A percentile compares a stretch with the other conserved stretches of the same genome.
phyloP scores from a whole-genome alignment of 2,888 invertebrate genomes.

The Chloroclystis v-ata region DNA sequence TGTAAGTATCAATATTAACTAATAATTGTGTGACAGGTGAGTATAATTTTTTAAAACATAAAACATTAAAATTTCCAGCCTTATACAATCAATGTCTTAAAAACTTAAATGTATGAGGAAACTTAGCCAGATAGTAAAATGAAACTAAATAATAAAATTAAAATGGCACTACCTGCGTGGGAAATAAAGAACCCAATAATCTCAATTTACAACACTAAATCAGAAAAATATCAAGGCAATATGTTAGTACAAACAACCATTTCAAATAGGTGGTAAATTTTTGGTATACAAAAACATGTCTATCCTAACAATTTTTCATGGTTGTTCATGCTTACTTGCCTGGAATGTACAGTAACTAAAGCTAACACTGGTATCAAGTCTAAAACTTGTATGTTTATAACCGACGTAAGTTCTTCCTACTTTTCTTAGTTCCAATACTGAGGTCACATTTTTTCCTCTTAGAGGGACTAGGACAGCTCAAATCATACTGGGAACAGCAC shows the following conservation, averaged over 20 bases:
- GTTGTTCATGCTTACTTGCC: slow-evolving; percentile 32
- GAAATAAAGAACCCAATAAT: slow-evolving; percentile 26
- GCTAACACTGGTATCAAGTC: slow-evolving; percentile 44
- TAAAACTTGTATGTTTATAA: slow-evolving; percentile 43
- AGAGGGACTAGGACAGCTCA: slow-evolving; percentile 71
- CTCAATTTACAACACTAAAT: slow-evolving; percentile 27
- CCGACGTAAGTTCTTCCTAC: slow-evolving; percentile 64
- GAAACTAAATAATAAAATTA: slow-evolving; percentile 18
- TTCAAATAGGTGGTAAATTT: too few relatives aligned
- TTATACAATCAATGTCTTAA: slow-evolving; percentile 23
- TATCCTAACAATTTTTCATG: not conserved
- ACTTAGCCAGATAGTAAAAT: slow-evolving; percentile 8
- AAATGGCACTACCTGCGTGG: slow-evolving; percentile 28
- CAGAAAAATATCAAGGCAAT: too few relatives aligned
- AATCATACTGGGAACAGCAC: slow-evolving; percentile 60
- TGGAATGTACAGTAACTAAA: slow-evolving; percentile 53
- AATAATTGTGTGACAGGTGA: slow-evolving; percentile 6
- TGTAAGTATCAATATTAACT: slow-evolving; percentile 9
- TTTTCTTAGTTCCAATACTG: slow-evolving; percentile 62
- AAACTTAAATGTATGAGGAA: slow-evolving; percentile 22
- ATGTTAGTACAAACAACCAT: not conserved
- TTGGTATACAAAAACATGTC: too few relatives aligned
- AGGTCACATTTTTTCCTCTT: slow-evolving; percentile 62
- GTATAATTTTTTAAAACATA: slow-evolving; percentile 2
- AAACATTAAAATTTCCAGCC: slow-evolving; percentile 20